phyloP scores from a whole-genome alignment of 1,140 invertebrate species.

The Anthonomus grandis region DNA sequence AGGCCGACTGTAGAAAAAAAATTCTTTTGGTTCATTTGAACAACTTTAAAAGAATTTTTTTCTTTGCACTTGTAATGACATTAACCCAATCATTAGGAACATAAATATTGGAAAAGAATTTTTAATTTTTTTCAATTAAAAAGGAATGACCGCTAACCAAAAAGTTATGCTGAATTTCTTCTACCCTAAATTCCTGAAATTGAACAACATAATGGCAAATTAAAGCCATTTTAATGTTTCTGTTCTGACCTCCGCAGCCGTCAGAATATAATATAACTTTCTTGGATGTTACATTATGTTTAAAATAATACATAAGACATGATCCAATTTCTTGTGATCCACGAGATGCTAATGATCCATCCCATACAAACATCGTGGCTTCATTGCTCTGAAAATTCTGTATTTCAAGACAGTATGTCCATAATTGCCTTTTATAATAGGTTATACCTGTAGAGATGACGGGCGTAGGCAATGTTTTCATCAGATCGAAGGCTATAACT shows the following conservation, averaged over 20 bases:
- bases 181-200: constrained; percentile 6
- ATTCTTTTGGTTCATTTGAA: not conserved
- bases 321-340: constrained; percentile 28
- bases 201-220: constrained; percentile 2
- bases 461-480: constrained; percentile 30
- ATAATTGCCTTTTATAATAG: constrained; percentile 31
- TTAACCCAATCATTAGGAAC: not conserved
- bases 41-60: constrained; percentile 3
- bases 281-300: constrained; percentile 1
- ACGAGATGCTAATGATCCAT: constrained; percentile 24
- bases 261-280: constrained; percentile 31
- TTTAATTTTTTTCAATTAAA: constrained; percentile 6
- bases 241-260: constrained; percentile 30
- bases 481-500: constrained; percentile 25
- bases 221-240: constrained; percentile 27
- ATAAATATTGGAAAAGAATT: constrained; percentile 5
- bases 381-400: constrained; percentile 22
- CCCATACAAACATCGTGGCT: constrained; percentile 23
- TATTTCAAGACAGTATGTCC: constrained; percentile 27
- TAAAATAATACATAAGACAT: constrained; percentile 12
- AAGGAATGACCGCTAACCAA: constrained; percentile 24
- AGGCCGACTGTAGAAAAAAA: not conserved
- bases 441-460: constrained; percentile 16
- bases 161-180: constrained; percentile 33
- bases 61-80: not conserved